Evolutionary conservation across 1,140 invertebrate genomes (phyloP).

Genomic region (Papilio dardanus): DNA sequence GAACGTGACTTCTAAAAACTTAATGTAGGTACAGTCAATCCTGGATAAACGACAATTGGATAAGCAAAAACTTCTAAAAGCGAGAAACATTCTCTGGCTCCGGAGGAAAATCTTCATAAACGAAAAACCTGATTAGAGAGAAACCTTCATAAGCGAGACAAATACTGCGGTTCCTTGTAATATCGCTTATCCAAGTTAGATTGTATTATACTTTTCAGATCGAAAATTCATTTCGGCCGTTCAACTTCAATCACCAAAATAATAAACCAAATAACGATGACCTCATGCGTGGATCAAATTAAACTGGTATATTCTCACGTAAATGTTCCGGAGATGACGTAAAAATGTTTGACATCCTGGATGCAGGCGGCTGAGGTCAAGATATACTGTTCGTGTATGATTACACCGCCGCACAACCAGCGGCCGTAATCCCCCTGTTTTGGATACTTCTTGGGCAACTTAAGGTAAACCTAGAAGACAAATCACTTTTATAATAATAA

Average conservation of each 20-base stretch:
- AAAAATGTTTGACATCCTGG: constrained; percentile 70
- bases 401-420: constrained; percentile 70
- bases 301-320: constrained; percentile 50
- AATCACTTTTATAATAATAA: background rate
- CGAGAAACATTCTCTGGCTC: too few species aligned
- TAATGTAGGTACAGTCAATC: too few species aligned
- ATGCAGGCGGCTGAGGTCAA: constrained; percentile 74
- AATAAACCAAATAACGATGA: background rate
- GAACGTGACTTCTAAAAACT: too few species aligned
- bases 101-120: too few species aligned
- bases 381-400: constrained; percentile 73
- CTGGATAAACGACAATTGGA: too few species aligned
- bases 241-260: background rate
- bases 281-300: background rate
- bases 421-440: constrained; percentile 50
- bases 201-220: background rate
- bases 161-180: too few species aligned
- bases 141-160: too few species aligned
- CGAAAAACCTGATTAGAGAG: too few species aligned
- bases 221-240: background rate
- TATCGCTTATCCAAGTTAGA: too few species aligned
- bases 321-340: constrained; percentile 69
- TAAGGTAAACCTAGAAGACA: constrained; percentile 36
- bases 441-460: constrained; percentile 38
- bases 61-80: too few species aligned